Evolutionary conservation across 2,888 invertebrate species (phyloP), one percentile per base, ranked within the genome.

Genomic region (Chloroclystis v-ata): DNA sequence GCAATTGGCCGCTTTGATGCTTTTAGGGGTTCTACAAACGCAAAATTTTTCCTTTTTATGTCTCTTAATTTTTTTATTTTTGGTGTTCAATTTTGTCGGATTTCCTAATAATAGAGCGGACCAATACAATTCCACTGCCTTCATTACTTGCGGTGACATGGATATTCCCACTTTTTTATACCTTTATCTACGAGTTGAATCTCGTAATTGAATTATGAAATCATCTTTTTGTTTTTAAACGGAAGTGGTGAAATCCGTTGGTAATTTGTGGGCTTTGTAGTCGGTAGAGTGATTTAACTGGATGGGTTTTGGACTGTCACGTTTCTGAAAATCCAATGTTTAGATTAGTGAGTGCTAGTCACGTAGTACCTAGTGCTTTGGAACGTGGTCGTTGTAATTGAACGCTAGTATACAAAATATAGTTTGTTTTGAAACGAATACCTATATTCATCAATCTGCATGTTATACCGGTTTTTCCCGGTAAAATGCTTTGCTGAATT

Each of bases 111-210:
- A 84, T 69, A 82, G 75, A 73, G 75, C 73, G 63, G 68, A 72
- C 60, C 65, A 39, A 56, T 65, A 68, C 67, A 63, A 57, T 66
- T 73, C 65, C 61, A 68, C 70, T 65, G 69, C 63, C 67, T 72
- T 84, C 84, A 84, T 87, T 85, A 87, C 82, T 81, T 78, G 78
- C 75, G 76, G 83, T 85, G 86, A 87, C 79, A 78, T 67, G 78
- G 67, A 70, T 69, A 67, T 83, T 82, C 72, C 69, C 57, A 60
- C 56, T 65, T 71, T 75, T 20, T 73, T 75, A 72, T 71, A 59
- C 71, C n/a, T 64, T 67, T 69, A 72, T 62, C 66, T 61, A 67
- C 61, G 61, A 62, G 61, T 64, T 60, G 64, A 60, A 69, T 67
- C 65, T 64, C 66, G 62, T 74, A 68, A 72, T 74, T 64, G 65